Conservation (phyloP, 1,140 invertebrate species). For the Drepana arcuata region DNA sequence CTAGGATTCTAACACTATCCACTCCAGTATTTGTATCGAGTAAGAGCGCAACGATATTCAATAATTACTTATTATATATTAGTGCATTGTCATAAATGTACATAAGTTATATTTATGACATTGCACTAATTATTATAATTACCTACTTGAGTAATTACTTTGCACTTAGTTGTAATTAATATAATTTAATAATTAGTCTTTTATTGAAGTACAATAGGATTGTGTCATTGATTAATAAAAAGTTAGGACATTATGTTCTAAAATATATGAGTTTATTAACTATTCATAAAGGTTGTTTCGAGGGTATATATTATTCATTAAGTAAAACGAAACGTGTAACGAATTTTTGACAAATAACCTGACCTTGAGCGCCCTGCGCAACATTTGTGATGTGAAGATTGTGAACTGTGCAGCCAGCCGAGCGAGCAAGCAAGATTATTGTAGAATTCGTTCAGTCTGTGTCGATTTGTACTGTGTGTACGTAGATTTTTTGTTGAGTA, state of each 20-base stretch:
- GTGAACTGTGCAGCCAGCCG: constrained; percentile 13
- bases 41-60: no score
- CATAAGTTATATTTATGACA: no score
- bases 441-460: constrained; percentile 3
- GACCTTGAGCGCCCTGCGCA: constrained; percentile 33
- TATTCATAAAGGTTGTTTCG: background rate
- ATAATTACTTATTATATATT: no score
- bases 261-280: background rate
- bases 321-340: constrained; percentile 22
- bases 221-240: no score
- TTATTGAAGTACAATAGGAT: background rate
- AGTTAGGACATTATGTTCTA: background rate
- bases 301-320: background rate
- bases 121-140: no score
- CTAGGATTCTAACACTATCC: no score
- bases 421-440: constrained; percentile 17
- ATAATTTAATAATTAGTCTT: background rate
- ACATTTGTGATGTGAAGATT: constrained; percentile 14
- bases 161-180: no score
- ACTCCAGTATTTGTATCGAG: no score
- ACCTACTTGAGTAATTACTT: no score
- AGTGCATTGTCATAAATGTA: no score
- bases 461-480: constrained; percentile 28
- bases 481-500: constrained; percentile 41
- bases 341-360: constrained; percentile 29